These are phyloP conservation scores for Myoxocephalus aenaeus DNA, from an alignment of 2,797 vertebrate species.

Conservation along the genomic window DNA sequence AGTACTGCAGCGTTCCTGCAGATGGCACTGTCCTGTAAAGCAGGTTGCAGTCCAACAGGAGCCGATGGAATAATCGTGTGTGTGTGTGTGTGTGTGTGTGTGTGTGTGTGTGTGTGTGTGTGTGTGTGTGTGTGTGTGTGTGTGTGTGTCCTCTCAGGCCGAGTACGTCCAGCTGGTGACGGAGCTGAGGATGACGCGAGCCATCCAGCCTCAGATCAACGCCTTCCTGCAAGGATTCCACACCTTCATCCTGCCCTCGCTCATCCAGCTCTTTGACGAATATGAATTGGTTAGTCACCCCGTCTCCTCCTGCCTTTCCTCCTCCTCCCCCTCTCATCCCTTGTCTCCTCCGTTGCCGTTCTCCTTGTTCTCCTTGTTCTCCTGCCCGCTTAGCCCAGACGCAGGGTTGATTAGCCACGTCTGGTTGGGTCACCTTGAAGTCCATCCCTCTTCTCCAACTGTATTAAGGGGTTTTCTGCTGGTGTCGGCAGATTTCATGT, in stretches of 20 bases:
- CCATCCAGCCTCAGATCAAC: slow-evolving; percentile 99
- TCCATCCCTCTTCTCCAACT: slow-evolving; percentile 38
- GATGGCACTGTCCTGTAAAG: slow-evolving; percentile 48
- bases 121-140: background rate
- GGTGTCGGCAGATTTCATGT: slow-evolving; percentile 55
- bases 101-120: background rate
- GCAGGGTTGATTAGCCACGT: slow-evolving; percentile 57
- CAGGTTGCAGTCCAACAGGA: background rate
- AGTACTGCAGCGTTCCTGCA: slow-evolving; percentile 33
- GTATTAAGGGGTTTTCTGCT: slow-evolving; percentile 29
- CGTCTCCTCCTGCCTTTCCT: slow-evolving; percentile 9
- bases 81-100: background rate
- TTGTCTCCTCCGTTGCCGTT: slow-evolving; percentile 9
- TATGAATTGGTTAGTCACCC: slow-evolving; percentile 98
- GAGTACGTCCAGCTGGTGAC: slow-evolving; percentile 99
- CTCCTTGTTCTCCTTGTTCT: slow-evolving; percentile 12
- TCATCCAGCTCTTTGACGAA: slow-evolving; percentile 98
- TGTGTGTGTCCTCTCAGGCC: slow-evolving; percentile 78
- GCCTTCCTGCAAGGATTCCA: slow-evolving; percentile 98
- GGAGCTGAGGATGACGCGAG: slow-evolving; percentile 98
- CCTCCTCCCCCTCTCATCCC: background rate
- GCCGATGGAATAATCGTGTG: background rate
- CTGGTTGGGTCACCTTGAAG: slow-evolving; percentile 64
- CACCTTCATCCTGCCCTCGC: slow-evolving; percentile 96
- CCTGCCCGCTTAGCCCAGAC: slow-evolving; percentile 22